Percentiles rank a stretch among this genome's conserved stretches.
Evolutionary conservation across 1,140 invertebrate species (phyloP).

Genomic region (Chrysoperla carnea): DNA sequence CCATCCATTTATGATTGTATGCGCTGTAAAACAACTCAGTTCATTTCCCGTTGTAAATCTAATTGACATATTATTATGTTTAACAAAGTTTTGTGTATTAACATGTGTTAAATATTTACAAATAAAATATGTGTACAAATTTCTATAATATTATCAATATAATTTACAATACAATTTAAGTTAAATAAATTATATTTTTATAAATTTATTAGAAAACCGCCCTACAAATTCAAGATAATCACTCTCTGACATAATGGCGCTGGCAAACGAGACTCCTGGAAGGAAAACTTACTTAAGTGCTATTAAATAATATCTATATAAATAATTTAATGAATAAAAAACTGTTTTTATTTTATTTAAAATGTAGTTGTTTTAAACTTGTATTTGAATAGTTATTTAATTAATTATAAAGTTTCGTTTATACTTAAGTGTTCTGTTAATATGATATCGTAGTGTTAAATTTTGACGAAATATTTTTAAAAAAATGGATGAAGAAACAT

Average conservation of each 20-base stretch:
- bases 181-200: not conserved
- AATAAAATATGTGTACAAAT: not conserved
- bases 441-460: not conserved
- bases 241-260: not conserved
- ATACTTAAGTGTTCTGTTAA: not conserved
- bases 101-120: not conserved
- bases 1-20: too few species aligned
- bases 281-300: not conserved
- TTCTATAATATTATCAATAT: not conserved
- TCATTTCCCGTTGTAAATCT: not conserved
- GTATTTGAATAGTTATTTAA: not conserved
- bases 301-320: not conserved
- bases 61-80: not conserved
- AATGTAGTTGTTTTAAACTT: not conserved
- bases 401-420: not conserved
- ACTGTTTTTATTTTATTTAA: too few species aligned
- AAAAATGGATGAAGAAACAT: conserved; percentile 18
- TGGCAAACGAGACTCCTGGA: not conserved
- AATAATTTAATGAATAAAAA: not conserved
- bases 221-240: not conserved
- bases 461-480: not conserved
- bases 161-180: not conserved
- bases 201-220: not conserved
- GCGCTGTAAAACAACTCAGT: not conserved
- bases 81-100: not conserved